phyloP scores from a whole-genome alignment of 2,888 invertebrate species.

The Drosophila nr. perissopoda region DNA sequence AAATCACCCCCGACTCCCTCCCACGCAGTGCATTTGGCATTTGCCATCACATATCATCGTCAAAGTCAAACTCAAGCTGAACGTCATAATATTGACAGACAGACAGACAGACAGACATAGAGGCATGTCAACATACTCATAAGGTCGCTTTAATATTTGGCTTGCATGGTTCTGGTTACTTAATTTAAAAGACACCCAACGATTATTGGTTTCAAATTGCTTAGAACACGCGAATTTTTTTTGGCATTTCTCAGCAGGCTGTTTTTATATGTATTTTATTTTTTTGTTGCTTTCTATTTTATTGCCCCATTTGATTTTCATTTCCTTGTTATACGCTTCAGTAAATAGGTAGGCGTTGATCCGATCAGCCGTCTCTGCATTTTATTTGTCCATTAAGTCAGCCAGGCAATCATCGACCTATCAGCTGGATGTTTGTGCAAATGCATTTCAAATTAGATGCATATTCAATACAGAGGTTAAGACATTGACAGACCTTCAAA shows the following conservation, averaged over 20 bases:
- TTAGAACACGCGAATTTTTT: constrained; percentile 74
- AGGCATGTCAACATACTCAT: constrained; percentile 59
- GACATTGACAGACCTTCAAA: background rate
- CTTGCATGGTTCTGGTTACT: constrained; percentile 76
- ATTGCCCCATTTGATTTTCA: constrained; percentile 34
- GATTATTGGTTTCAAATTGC: constrained; percentile 79
- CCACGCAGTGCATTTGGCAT: constrained; percentile 32
- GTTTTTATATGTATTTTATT: constrained; percentile 6
- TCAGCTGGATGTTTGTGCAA: constrained; percentile 3
- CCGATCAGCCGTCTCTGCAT: constrained; percentile 51
- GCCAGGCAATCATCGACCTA: background rate
- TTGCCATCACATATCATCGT: constrained; percentile 55
- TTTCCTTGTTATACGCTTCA: constrained; percentile 41
- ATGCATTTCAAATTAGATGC: constrained; percentile 3
- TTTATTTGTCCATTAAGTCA: constrained; percentile 40
- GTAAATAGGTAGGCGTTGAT: constrained; percentile 77
- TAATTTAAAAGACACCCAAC: constrained; percentile 80
- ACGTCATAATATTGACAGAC: constrained; percentile 15
- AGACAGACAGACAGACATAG: constrained; percentile 29
- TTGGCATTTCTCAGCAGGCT: constrained; percentile 42
- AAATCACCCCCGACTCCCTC: constrained; percentile 1
- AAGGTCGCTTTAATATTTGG: constrained; percentile 50
- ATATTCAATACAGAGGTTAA: background rate
- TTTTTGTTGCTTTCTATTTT: constrained; percentile 24
- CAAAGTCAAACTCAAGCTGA: constrained; percentile 13